Base-by-base conservation (phyloP, 2,113 vertebrate species). In the Triplophysa dalaica region DNA sequence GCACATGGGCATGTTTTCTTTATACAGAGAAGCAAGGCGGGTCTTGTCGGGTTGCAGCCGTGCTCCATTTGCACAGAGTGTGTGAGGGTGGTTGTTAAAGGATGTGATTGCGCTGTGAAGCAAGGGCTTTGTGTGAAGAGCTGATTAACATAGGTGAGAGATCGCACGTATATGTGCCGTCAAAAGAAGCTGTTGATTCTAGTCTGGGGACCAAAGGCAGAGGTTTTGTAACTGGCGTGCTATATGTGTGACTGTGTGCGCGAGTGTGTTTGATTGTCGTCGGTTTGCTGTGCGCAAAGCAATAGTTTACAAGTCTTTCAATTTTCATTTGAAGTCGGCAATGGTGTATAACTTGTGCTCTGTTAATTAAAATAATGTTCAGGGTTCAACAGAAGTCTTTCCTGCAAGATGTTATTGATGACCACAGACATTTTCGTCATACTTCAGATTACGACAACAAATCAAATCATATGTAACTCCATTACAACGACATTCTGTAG, bases 121-220 rank as follows among this genome's bases (percentile, higher is more conserved):
- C 75, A 58, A 84, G 74, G 22, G 52, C 67, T 66, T 38, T 81
- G 79, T 79, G 82, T 79, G 84, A 81, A 84, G 80, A 83, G 77
- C 70, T 86, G 85, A 86, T 84, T 82, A 86, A 82, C 82, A 80
- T 77, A 77, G 70, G 76, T 86, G 80, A 67, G 79, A 86, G 80
- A 86, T 86, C 82, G 72, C 82, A 86, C 82, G 13, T 84, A 77
- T 79, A 86, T 16, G 82, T 83, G 85, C 80, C 82, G 76, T 81
- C 76, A 79, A 69, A 77, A 80, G 62, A 48, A 84, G 80, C 78
- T 77, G 65, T 81, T 82, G 83, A 85, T 85, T 78, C 75, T 77
- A 76, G 83, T 77, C 83, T 73, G 73, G 83, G 77, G 81, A 85
- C 80, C 62, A 33, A 54, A 54, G 54, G 62, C 70, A 76, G 67